phyloP scores from a whole-genome alignment of 2,888 invertebrate species.

The Scrobipalpa costella region DNA sequence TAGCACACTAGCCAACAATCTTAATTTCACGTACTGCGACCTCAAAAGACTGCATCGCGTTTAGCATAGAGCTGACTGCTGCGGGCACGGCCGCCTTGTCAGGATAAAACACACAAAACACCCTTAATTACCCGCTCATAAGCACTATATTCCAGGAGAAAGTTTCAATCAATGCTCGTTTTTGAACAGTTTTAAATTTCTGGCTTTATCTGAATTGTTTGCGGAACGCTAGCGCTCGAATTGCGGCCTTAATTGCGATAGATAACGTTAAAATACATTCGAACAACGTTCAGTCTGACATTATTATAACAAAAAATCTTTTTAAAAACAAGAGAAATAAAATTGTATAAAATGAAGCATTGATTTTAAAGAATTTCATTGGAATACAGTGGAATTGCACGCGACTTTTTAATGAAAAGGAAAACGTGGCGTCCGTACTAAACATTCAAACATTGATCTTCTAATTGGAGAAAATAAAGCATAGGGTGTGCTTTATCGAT shows the following conservation, averaged over 20 bases:
- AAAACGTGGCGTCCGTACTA: not conserved
- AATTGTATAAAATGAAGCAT: not conserved
- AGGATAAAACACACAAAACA: constrained; percentile 73
- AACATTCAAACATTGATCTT: not conserved
- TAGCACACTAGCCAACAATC: constrained; percentile 79
- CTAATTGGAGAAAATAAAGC: constrained; percentile 9
- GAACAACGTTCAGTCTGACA: not conserved
- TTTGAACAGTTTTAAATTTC: not conserved
- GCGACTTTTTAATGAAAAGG: not conserved
- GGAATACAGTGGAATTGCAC: constrained; percentile 8
- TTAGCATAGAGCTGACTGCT: constrained; percentile 88
- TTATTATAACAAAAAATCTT: not conserved
- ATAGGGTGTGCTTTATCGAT: not conserved
- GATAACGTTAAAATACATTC: not conserved
- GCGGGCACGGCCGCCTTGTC: constrained; percentile 87
- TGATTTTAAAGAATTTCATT: not conserved
- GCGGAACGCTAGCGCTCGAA: not conserved
- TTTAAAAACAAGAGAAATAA: not conserved
- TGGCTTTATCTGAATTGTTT: not conserved
- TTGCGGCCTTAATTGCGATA: not conserved
- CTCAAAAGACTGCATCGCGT: constrained; percentile 84
- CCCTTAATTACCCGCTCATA: constrained; percentile 47
- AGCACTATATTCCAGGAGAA: constrained; percentile 10
- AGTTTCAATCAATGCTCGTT: not conserved
- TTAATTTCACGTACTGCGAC: constrained; percentile 80